Percentiles rank a stretch among this genome's conserved stretches.
phyloP scores from a whole-genome alignment of 2,888 invertebrate genomes.

The Unio pictorum region DNA sequence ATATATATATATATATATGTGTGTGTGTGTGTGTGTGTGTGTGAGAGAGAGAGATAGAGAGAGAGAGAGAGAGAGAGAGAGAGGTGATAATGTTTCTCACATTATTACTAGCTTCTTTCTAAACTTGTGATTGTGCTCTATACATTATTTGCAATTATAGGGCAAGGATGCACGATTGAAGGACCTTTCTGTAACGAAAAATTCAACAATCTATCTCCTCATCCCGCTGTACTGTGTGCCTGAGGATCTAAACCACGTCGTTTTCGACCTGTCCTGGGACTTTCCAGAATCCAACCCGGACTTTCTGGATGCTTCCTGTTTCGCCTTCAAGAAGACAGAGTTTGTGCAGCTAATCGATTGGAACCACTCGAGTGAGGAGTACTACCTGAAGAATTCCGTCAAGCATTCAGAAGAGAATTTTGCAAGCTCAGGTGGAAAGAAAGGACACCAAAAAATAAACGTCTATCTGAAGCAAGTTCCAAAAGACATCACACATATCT shows the following conservation, averaged over 20 bases:
- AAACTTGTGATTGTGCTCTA: no score
- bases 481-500: constrained; percentile 13
- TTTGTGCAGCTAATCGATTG: constrained; percentile 18
- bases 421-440: constrained; percentile 11
- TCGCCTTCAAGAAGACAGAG: constrained; percentile 11
- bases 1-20: no score
- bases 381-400: constrained; percentile 11
- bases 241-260: constrained; percentile 19
- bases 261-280: constrained; percentile 22
- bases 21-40: no score
- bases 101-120: no score
- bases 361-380: constrained; percentile 14
- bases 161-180: constrained; percentile 2
- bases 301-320: constrained; percentile 21
- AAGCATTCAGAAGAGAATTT: constrained; percentile 16
- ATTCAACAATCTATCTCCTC: constrained; percentile 12
- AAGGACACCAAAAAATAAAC: constrained; percentile 18
- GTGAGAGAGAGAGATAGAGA: no score
- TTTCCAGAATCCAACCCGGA: constrained; percentile 15
- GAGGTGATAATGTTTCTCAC: no score
- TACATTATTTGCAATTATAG: no score
- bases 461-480: constrained; percentile 19
- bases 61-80: no score
- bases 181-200: constrained; percentile 9
- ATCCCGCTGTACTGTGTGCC: constrained; percentile 21